phyloP scores from a whole-genome alignment of 2,113 vertebrate species.

The Guaruba guarouba region DNA sequence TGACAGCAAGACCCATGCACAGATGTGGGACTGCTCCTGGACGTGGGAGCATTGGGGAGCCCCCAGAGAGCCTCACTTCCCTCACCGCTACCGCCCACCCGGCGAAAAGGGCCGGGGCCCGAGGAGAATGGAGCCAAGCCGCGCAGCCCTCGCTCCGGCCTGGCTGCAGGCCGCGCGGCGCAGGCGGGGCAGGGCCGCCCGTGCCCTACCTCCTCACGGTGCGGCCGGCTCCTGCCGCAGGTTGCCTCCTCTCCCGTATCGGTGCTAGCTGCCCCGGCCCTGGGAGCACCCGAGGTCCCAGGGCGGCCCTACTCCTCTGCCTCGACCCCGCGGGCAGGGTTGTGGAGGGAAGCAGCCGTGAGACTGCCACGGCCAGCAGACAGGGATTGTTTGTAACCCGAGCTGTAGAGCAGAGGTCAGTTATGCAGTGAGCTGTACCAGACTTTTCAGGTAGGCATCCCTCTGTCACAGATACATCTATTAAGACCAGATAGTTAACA shows the following conservation, averaged over 20 bases:
- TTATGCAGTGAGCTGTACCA: not conserved
- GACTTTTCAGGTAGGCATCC: no score
- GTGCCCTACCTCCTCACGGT: fast-evolving
- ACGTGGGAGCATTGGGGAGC: not conserved
- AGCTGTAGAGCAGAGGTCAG: not conserved
- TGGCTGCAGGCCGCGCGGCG: not conserved
- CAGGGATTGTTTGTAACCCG: fast-evolving
- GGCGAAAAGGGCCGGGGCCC: fast-evolving
- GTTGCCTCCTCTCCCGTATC: fast-evolving
- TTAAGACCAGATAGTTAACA: fast-evolving
- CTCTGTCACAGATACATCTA: not conserved
- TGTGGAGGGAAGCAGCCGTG: not conserved
- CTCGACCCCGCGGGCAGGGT: fast-evolving
- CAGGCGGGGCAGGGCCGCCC: fast-evolving
- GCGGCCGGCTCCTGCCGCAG: fast-evolving
- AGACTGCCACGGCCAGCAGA: not conserved
- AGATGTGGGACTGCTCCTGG: fast-evolving
- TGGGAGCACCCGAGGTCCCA: fast-evolving
- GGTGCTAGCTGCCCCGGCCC: not conserved
- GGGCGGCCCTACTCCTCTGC: fast-evolving
- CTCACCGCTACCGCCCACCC: not conserved
- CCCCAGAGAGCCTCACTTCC: not conserved
- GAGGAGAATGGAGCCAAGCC: fast-evolving
- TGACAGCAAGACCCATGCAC: fast-evolving
- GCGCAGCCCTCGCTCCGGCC: not conserved